These are phyloP conservation scores for Callocephalon fimbriatum DNA, from an alignment of 2,113 vertebrate species.

Conservation along the genomic window DNA sequence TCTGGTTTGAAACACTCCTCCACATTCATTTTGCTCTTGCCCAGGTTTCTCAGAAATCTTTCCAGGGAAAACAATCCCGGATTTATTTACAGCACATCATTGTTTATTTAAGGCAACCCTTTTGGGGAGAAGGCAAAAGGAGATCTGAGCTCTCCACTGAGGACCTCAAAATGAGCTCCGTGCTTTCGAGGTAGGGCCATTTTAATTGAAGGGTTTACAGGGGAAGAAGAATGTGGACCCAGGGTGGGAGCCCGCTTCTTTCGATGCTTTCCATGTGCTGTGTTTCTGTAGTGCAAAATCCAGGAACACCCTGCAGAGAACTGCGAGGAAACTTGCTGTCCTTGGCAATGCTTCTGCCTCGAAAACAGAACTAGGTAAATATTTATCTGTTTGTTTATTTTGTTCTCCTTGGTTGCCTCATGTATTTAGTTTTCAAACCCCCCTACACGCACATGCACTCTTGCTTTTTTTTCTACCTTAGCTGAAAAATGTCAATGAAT, in stretches of 20 bases:
- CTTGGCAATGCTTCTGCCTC: background rate
- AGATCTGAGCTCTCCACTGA: background rate
- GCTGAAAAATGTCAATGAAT: background rate
- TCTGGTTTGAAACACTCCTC: conserved; percentile 30
- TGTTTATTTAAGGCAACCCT: conserved; percentile 35
- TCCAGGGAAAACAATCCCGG: conserved; percentile 52
- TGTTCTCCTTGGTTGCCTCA: background rate
- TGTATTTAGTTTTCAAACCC: background rate
- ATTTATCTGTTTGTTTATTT: background rate
- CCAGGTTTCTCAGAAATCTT: conserved; percentile 40
- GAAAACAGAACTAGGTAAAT: background rate
- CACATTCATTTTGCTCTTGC: background rate
- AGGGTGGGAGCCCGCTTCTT: background rate
- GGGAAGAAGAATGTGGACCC: background rate
- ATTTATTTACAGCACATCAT: conserved; percentile 41
- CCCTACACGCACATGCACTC: fast-evolving
- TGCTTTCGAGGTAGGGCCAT: background rate
- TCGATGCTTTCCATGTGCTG: background rate
- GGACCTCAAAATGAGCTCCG: background rate
- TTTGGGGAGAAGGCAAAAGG: background rate
- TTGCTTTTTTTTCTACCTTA: background rate
- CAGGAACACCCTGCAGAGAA: background rate
- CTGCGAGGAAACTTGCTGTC: background rate
- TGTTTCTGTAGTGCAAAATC: background rate
- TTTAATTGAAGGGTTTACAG: background rate